A percentile compares a stretch with the other conserved stretches of the same genome.
These are phyloP conservation scores for Pseudorhiza aurosa DNA, from an alignment of 30 jellyfish, hydroid and myxozoan species.

Conservation along the genomic window DNA sequence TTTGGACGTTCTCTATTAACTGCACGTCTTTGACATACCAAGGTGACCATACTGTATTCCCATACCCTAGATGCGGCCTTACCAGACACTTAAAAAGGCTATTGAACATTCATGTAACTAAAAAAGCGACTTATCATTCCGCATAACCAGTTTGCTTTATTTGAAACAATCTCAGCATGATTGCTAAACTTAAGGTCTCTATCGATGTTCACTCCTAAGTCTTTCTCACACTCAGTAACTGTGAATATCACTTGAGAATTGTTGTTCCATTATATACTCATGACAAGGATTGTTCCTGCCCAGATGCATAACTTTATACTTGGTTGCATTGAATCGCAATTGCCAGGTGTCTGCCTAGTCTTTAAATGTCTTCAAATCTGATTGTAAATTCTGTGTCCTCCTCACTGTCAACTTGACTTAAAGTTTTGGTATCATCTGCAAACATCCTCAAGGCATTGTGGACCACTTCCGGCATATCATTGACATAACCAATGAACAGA, in stretches of 20 bases:
- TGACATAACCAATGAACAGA: constrained; percentile 17
- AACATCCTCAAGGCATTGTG: constrained; percentile 17
- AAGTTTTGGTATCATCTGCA: constrained; percentile 25
- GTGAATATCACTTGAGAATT: constrained; percentile 15
- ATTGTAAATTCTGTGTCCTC: no score
- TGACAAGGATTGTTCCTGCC: constrained; percentile 32
- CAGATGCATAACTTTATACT: constrained; percentile 37
- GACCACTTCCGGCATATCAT: constrained; percentile 38
- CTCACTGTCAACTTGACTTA: no score
- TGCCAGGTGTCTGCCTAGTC: constrained; percentile 35
- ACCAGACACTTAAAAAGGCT: constrained; percentile 49
- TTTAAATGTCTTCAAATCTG: no score
- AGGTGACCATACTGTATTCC: constrained; percentile 43
- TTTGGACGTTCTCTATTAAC: constrained; percentile 41
- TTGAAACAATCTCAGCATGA: constrained; percentile 45
- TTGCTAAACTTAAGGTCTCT: constrained; percentile 51
- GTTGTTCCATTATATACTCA: constrained; percentile 37
- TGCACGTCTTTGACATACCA: constrained; percentile 36
- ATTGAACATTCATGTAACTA: constrained; percentile 50
- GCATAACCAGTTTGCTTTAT: constrained; percentile 46
- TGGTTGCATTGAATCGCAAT: constrained; percentile 24
- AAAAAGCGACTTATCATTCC: constrained; percentile 46
- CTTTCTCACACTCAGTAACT: constrained; percentile 51
- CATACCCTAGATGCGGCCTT: constrained; percentile 54
- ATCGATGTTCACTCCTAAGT: constrained; percentile 44